A percentile compares a stretch with the other conserved stretches of the same genome.
Conservation (phyloP, 2,797 vertebrate genomes). For the Betta splendens region DNA sequence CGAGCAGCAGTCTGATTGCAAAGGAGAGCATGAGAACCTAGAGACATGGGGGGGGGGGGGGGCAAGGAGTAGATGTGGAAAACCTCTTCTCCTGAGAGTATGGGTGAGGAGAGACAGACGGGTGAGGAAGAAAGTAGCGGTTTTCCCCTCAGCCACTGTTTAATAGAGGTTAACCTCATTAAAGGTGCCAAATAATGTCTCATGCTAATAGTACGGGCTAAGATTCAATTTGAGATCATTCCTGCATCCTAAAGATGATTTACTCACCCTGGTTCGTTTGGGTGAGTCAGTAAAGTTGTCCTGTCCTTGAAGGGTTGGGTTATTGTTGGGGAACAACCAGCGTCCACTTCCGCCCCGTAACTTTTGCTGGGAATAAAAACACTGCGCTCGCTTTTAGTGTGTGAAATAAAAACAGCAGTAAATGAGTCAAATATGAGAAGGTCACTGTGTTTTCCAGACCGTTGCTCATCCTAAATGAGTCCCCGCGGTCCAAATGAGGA, state of each 20-base stretch:
- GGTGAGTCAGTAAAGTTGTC: constrained; percentile 18
- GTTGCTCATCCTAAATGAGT: constrained; percentile 72
- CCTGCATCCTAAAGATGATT: constrained; percentile 39
- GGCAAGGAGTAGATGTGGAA: constrained; percentile 56
- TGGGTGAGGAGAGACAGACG: constrained; percentile 24
- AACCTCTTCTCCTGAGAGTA: constrained; percentile 24
- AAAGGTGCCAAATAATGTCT: constrained; percentile 60
- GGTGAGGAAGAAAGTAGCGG: constrained; percentile 23
- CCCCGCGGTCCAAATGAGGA: constrained; percentile 71
- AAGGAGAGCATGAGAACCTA: constrained; percentile 63
- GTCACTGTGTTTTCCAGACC: constrained; percentile 73
- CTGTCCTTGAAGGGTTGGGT: constrained; percentile 22
- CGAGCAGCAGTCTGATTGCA: constrained; percentile 61
- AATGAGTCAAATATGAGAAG: constrained; percentile 74
- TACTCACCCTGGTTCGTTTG: constrained; percentile 6
- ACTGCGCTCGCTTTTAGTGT: constrained; percentile 25
- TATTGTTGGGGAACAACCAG: constrained; percentile 14
- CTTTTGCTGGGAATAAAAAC: constrained; percentile 53
- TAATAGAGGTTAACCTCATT: constrained; percentile 70
- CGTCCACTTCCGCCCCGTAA: constrained; percentile 19
- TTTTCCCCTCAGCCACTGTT: constrained; percentile 53
- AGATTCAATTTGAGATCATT: constrained; percentile 44
- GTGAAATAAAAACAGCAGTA: constrained; percentile 63
- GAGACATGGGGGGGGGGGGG: constrained; percentile 67
- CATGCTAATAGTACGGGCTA: constrained; percentile 32